These are phyloP conservation scores for Hozukius guyotensis DNA, from an alignment of 2,797 vertebrate species.

Conservation along the genomic window DNA sequence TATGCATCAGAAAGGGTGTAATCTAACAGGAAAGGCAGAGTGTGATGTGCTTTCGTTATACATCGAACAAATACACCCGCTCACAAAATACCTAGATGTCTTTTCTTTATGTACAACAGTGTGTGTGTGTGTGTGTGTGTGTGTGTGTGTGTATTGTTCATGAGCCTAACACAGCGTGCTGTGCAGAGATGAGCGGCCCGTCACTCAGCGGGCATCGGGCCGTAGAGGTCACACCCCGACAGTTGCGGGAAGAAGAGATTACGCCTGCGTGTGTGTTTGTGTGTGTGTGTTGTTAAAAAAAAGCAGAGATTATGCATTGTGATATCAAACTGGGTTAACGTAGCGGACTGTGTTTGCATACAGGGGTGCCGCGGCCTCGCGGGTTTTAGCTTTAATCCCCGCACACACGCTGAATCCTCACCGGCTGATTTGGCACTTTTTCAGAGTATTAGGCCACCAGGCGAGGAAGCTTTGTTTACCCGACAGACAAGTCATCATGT, in stretches of 20 bases:
- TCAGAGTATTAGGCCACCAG: conserved; percentile 74
- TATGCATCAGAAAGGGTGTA: background rate
- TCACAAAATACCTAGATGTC: conserved; percentile 28
- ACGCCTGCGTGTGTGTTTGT: conserved; percentile 47
- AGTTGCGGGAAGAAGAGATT: conserved; percentile 83
- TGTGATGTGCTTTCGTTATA: background rate
- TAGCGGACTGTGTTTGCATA: conserved; percentile 76
- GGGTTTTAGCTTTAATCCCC: conserved; percentile 72
- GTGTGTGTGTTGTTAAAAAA: conserved; percentile 21
- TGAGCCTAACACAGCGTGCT: conserved; percentile 56
- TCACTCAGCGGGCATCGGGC: conserved; percentile 79
- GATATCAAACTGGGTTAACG: conserved; percentile 80
- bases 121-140: background rate
- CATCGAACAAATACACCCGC: background rate
- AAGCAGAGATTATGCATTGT: conserved; percentile 84
- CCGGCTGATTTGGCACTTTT: conserved; percentile 79
- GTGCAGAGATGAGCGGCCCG: conserved; percentile 73
- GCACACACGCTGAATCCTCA: conserved; percentile 57
- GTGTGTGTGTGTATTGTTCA: conserved; percentile 16
- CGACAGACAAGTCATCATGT: conserved; percentile 67
- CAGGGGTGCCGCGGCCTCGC: conserved; percentile 59
- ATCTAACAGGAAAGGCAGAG: background rate
- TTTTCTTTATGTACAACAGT: conserved; percentile 13
- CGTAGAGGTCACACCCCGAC: conserved; percentile 81
- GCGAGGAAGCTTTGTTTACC: conserved; percentile 78